Conservation (phyloP, 2,797 vertebrate species). For the Myripristis jacobus region DNA sequence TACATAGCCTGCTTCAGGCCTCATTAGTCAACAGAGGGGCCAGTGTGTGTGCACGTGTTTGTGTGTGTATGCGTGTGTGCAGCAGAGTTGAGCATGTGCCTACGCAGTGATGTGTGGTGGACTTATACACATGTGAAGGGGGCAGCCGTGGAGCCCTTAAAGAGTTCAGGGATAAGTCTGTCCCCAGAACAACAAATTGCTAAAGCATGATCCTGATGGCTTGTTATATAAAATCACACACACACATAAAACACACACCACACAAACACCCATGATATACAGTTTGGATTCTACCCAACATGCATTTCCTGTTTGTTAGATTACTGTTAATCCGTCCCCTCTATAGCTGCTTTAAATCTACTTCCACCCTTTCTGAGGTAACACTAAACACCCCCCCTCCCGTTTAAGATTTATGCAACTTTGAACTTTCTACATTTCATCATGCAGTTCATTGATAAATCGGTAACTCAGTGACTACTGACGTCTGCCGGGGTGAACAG, state of each 20-base stretch:
- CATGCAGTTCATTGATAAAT: conserved; percentile 38
- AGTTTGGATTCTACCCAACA: conserved; percentile 62
- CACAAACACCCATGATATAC: conserved; percentile 24
- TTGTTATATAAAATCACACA: conserved; percentile 65
- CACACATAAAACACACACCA: background rate
- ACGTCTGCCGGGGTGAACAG: background rate
- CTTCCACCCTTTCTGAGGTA: conserved; percentile 44
- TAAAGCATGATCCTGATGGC: conserved; percentile 58
- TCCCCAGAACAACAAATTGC: conserved; percentile 51
- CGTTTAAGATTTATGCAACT: conserved; percentile 19
- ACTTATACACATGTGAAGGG: conserved; percentile 19
- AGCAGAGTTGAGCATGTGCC: background rate
- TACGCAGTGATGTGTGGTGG: conserved; percentile 5
- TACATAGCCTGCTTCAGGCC: conserved; percentile 32
- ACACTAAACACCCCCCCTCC: conserved; percentile 37
- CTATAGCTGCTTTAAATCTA: conserved; percentile 57
- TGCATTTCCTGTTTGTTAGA: conserved; percentile 73
- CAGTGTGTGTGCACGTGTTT: conserved; percentile 37
- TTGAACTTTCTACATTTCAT: conserved; percentile 52
- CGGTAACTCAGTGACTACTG: conserved; percentile 26
- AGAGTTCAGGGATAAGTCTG: conserved; percentile 54
- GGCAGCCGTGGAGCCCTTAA: conserved; percentile 32
- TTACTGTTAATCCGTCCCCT: conserved; percentile 72
- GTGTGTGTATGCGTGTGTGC: conserved; percentile 15
- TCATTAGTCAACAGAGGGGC: conserved; percentile 50